A percentile compares a stretch with the other conserved stretches of the same genome.
phyloP scores from a whole-genome alignment of 2,797 vertebrate genomes.

The Scarus forsteni region DNA sequence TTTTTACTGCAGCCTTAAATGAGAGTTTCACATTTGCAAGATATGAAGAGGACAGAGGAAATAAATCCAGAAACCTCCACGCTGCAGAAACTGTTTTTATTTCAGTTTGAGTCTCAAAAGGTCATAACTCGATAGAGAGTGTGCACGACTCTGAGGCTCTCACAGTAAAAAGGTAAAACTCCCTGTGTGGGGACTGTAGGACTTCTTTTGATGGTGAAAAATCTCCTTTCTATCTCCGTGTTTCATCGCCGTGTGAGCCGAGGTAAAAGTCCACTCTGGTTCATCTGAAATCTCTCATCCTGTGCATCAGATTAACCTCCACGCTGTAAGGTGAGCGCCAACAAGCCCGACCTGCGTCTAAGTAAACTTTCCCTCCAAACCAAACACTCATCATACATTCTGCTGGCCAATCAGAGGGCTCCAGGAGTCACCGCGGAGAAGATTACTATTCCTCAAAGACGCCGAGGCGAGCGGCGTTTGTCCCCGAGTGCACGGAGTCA shows the following conservation, averaged over 20 bases:
- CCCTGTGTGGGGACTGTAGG: too few species aligned
- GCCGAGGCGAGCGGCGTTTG: background rate
- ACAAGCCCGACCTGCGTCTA: background rate
- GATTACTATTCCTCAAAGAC: background rate
- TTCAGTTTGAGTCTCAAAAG: too few species aligned
- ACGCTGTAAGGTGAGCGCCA: background rate
- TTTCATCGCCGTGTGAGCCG: background rate
- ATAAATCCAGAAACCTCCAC: too few species aligned
- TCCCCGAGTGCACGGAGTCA: background rate
- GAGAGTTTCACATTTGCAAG: too few species aligned
- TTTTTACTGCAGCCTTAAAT: too few species aligned
- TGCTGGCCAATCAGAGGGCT: background rate
- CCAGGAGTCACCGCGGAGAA: background rate
- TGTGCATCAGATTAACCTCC: background rate
- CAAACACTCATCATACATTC: background rate
- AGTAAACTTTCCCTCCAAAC: background rate
- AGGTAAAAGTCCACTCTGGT: background rate
- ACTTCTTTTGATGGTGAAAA: too few species aligned
- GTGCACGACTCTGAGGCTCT: too few species aligned
- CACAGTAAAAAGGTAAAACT: too few species aligned
- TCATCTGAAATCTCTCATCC: background rate
- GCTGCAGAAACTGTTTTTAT: too few species aligned
- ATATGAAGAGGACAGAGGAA: too few species aligned
- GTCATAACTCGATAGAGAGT: too few species aligned
- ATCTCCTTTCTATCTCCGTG: background rate